Conservation (phyloP, 2,797 vertebrate species). For the Falco columbarius region DNA sequence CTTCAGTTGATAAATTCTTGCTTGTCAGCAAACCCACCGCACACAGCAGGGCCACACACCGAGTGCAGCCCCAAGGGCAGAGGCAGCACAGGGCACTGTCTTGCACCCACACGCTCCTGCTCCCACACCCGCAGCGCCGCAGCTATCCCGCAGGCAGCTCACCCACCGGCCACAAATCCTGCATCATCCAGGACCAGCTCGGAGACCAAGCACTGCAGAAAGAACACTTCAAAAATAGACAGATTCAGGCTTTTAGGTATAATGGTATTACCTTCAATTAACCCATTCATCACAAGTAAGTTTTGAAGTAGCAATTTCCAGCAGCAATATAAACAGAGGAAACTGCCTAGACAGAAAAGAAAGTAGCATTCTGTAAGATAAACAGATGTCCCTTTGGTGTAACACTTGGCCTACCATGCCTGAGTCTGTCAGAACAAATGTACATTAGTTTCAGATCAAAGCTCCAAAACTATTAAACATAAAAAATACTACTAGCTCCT, state of each 20-base stretch:
- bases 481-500: background rate
- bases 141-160: background rate
- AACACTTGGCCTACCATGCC: background rate
- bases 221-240: too few relatives aligned
- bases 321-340: background rate
- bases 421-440: background rate
- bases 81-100: fast-evolving
- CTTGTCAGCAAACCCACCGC: background rate
- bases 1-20: background rate
- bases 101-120: background rate
- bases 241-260: fast-evolving
- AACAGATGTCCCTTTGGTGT: fast-evolving
- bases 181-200: background rate
- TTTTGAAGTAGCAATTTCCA: background rate
- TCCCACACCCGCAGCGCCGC: fast-evolving
- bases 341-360: background rate
- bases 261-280: background rate
- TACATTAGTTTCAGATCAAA: background rate
- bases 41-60: fast-evolving
- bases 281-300: too few relatives aligned
- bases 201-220: background rate
- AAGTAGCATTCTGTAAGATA: background rate
- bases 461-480: background rate
- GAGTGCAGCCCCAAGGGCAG: too few relatives aligned
- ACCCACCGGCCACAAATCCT: background rate